Percentiles rank a stretch among this genome's conserved stretches.
These are phyloP conservation scores for Protaetia brevitarsis DNA, from an alignment of 1,140 invertebrate genomes.

Conservation along the genomic window DNA sequence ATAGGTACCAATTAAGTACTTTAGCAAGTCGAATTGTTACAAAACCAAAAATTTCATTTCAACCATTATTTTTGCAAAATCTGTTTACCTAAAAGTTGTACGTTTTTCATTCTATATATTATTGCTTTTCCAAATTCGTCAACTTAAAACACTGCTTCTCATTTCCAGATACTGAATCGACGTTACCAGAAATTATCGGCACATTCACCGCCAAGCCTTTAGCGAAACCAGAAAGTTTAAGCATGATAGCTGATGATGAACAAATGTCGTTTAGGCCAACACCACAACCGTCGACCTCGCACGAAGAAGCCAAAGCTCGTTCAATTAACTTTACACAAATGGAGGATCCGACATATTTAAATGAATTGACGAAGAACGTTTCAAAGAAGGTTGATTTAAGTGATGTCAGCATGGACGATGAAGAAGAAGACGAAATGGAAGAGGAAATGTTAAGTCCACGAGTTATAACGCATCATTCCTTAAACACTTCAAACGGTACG, in stretches of 20 bases:
- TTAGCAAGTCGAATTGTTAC: too few species aligned
- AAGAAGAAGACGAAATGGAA: slow-evolving; percentile 52
- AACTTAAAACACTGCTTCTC: background rate
- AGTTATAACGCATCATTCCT: background rate
- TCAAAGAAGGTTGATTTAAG: slow-evolving; percentile 54
- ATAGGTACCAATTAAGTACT: too few species aligned
- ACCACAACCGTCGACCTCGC: background rate
- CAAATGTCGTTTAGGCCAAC: slow-evolving; percentile 19
- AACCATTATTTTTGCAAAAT: too few species aligned
- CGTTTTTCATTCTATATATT: too few species aligned
- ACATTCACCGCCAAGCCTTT: slow-evolving; percentile 24
- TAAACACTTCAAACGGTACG: background rate
- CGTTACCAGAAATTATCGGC: background rate
- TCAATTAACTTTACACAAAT: slow-evolving; percentile 41
- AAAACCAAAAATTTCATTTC: too few species aligned
- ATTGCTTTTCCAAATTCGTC: background rate
- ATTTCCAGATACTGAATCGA: background rate
- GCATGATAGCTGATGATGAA: slow-evolving; percentile 31
- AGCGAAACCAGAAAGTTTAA: slow-evolving; percentile 30
- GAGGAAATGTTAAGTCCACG: slow-evolving; percentile 4
- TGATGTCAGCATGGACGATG: slow-evolving; percentile 66
- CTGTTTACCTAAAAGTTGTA: too few species aligned
- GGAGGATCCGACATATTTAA: slow-evolving; percentile 31
- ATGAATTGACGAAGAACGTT: slow-evolving; percentile 29
- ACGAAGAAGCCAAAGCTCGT: slow-evolving; percentile 40